Conservation (phyloP, 2,888 invertebrate species). For the Mayetiola destructor region DNA sequence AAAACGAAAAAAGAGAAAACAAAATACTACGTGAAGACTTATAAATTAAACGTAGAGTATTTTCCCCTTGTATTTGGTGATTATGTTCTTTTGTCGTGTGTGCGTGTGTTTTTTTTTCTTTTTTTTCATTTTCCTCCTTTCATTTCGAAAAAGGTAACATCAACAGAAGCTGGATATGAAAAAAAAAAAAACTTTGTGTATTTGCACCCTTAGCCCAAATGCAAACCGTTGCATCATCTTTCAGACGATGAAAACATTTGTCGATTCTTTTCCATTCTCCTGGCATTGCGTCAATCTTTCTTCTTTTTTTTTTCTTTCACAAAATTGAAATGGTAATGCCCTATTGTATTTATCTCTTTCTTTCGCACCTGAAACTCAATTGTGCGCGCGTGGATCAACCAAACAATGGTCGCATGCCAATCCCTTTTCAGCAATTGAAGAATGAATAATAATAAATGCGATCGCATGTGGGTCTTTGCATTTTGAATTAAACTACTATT, state of each 20-base stretch:
- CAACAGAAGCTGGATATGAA: not conserved
- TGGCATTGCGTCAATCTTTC: no score
- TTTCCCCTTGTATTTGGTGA: not conserved
- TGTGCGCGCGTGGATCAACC: not conserved
- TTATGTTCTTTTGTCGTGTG: no score
- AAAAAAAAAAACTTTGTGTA: not conserved
- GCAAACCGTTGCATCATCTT: no score
- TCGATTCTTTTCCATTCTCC: not conserved
- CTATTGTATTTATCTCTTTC: conserved; percentile 1
- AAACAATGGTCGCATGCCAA: no score
- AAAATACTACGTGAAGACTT: not conserved
- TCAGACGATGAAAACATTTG: not conserved
- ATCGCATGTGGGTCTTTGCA: no score
- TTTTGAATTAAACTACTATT: no score
- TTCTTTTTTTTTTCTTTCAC: not conserved
- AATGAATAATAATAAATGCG: no score
- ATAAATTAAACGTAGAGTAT: not conserved
- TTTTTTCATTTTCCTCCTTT: no score
- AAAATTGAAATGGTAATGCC: not conserved
- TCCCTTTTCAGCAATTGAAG: no score
- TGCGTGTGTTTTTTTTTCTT: no score
- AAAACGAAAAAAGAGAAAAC: not conserved
- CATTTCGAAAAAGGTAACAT: no score
- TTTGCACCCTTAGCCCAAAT: not conserved
- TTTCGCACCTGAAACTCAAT: conserved; percentile 4